These are phyloP conservation scores for Girardia tigrina DNA, from an alignment of 2,888 invertebrate species.

Conservation along the genomic window DNA sequence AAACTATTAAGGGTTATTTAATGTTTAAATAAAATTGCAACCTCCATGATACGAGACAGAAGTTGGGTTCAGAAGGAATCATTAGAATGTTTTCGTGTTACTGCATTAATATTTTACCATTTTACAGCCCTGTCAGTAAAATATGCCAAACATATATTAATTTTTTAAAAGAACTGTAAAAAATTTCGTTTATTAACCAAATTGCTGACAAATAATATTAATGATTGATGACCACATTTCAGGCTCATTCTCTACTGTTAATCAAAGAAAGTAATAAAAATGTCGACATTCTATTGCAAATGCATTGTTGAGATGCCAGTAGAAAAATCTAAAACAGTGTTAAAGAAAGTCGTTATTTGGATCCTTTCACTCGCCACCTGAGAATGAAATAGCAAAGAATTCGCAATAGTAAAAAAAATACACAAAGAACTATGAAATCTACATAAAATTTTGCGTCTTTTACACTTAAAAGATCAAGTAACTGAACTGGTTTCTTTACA, in stretches of 20 bases:
- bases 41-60: too few species aligned
- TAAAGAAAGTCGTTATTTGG: slow-evolving; percentile 39
- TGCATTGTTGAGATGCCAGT: slow-evolving; percentile 14
- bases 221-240: slow-evolving; percentile 19
- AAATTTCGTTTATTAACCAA: not conserved
- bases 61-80: too few species aligned
- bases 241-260: slow-evolving; percentile 1
- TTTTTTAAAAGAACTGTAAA: too few species aligned
- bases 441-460: slow-evolving; percentile 66
- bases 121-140: too few species aligned
- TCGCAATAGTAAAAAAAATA: slow-evolving; percentile 66
- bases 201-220: not conserved
- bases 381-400: slow-evolving; percentile 48
- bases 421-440: slow-evolving; percentile 67
- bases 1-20: too few species aligned
- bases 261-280: slow-evolving; percentile 19
- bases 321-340: not conserved
- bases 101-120: too few species aligned
- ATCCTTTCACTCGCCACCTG: slow-evolving; percentile 47
- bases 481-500: slow-evolving; percentile 52
- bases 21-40: too few species aligned
- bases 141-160: too few species aligned
- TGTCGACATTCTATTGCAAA: slow-evolving; percentile 20
- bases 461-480: slow-evolving; percentile 68
- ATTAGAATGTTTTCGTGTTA: too few species aligned